Evolutionary conservation across 2,888 invertebrate species (phyloP).

Genomic region (Dascillus cervinus): DNA sequence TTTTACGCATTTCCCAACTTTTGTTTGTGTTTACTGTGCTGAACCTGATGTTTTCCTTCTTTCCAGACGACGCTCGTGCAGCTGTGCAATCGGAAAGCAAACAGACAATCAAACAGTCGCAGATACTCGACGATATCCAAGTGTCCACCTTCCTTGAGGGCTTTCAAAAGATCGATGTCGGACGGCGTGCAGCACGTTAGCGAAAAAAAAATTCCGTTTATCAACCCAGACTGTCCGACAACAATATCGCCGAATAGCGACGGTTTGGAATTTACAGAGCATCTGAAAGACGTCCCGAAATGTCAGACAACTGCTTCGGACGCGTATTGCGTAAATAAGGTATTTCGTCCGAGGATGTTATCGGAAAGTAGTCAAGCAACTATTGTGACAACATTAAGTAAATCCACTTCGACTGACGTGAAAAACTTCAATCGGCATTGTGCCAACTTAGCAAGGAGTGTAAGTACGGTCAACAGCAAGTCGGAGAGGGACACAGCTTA

Average conservation of each 20-base stretch:
- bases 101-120: slow-evolving; percentile 13
- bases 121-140: slow-evolving; percentile 21
- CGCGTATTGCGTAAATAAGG: not conserved
- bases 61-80: slow-evolving; percentile 43
- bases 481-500: too few relatives aligned
- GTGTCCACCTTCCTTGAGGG: slow-evolving; percentile 20
- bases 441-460: slow-evolving; percentile 28
- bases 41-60: slow-evolving; percentile 15
- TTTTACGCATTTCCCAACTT: too few relatives aligned
- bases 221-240: not conserved
- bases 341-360: slow-evolving; percentile 24
- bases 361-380: slow-evolving; percentile 34
- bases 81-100: slow-evolving; percentile 33
- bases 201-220: not conserved
- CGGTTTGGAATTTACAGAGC: not conserved
- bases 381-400: slow-evolving; percentile 30
- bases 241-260: not conserved
- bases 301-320: not conserved
- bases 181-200: not conserved
- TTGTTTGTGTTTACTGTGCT: too few relatives aligned
- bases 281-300: not conserved
- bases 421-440: slow-evolving; percentile 12
- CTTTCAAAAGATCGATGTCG: slow-evolving; percentile 13
- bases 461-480: slow-evolving; percentile 2
- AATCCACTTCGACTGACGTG: slow-evolving; percentile 11